A percentile compares a stretch with the other conserved stretches of the same genome.
These are phyloP conservation scores for Hirudinaria manillensis DNA, from an alignment of 2,888 invertebrate species.

Conservation along the genomic window DNA sequence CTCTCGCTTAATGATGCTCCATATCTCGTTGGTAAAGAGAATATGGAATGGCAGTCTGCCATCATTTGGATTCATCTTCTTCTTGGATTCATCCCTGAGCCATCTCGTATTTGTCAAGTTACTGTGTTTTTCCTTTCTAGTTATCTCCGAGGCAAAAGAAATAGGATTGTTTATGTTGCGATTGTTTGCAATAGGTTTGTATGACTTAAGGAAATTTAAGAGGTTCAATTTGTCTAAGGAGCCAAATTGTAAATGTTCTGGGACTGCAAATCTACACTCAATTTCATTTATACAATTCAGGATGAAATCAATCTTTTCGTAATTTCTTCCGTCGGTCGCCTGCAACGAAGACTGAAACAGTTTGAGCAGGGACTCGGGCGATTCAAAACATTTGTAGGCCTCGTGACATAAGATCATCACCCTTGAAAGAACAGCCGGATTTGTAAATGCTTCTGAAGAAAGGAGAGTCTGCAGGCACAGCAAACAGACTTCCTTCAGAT, in stretches of 20 bases:
- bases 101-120: background rate
- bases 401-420: background rate
- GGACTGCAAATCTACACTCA: background rate
- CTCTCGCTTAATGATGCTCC: background rate
- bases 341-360: background rate
- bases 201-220: background rate
- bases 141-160: background rate
- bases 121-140: background rate
- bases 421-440: background rate
- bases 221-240: background rate
- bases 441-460: background rate
- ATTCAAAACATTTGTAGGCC: background rate
- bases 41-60: background rate
- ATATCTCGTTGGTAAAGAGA: background rate
- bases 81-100: background rate
- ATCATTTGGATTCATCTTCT: background rate
- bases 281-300: background rate
- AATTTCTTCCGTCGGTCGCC: background rate
- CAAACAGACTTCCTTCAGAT: background rate
- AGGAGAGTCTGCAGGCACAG: background rate
- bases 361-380: background rate
- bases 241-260: too few relatives aligned
- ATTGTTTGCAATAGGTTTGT: background rate
- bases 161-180: background rate
- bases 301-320: slow-evolving; percentile 2